These are phyloP conservation scores for Trinectes maculatus DNA, from an alignment of 2,113 vertebrate species.

Conservation along the genomic window DNA sequence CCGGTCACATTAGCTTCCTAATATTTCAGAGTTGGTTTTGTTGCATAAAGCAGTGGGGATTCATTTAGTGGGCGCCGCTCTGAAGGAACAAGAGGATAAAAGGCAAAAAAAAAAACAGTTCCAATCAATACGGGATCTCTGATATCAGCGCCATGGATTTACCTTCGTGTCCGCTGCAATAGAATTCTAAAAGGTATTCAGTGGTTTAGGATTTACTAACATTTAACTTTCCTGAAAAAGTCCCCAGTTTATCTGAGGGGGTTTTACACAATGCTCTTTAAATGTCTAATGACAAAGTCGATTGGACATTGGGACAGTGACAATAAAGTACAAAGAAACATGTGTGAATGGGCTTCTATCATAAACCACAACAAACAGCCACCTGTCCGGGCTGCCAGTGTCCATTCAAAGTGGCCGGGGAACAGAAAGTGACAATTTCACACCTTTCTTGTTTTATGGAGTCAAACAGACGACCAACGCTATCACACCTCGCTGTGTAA, in stretches of 20 bases:
- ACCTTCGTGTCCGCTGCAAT: conserved; percentile 20
- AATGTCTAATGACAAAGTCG: not conserved
- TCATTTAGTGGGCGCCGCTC: conserved; percentile 28
- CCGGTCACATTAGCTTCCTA: conserved; percentile 54
- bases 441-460: conserved; percentile 15
- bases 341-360: conserved; percentile 7
- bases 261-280: conserved; percentile 17
- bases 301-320: conserved; percentile 22
- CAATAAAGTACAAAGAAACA: not conserved
- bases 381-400: conserved; percentile 6
- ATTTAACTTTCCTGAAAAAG: conserved; percentile 31
- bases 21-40: conserved; percentile 58
- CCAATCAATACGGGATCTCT: conserved; percentile 17
- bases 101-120: conserved; percentile 25
- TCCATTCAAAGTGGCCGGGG: conserved; percentile 10
- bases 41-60: conserved; percentile 45
- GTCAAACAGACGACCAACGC: not conserved
- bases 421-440: conserved; percentile 19
- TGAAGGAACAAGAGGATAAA: conserved; percentile 22
- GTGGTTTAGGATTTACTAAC: conserved; percentile 6
- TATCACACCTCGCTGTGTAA: conserved; percentile 7
- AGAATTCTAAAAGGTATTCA: conserved; percentile 11
- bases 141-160: conserved; percentile 43
- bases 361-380: conserved; percentile 9
- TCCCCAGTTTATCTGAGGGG: conserved; percentile 16